These are phyloP conservation scores for Eumerus sabulonum DNA, from an alignment of 2,888 invertebrate genomes.

Conservation along the genomic window DNA sequence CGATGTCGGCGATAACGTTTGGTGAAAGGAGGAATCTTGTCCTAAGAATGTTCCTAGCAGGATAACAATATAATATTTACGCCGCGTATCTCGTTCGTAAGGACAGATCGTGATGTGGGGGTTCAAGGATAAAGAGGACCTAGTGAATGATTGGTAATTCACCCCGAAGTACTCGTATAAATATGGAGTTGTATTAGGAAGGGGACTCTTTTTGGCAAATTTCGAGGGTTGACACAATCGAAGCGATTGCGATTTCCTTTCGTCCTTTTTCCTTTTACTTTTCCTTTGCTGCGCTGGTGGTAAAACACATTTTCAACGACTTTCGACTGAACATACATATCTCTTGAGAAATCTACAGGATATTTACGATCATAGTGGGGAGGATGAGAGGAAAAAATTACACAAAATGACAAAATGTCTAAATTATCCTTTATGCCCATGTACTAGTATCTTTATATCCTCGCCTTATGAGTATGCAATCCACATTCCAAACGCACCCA, in stretches of 20 bases:
- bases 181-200: constrained; percentile 12
- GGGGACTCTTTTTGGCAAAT: constrained; percentile 45
- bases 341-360: constrained; percentile 54
- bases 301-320: constrained; percentile 51
- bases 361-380: background rate
- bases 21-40: constrained; percentile 26
- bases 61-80: constrained; percentile 42
- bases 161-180: constrained; percentile 63
- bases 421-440: constrained; percentile 53
- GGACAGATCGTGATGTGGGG: constrained; percentile 32
- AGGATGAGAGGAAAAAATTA: constrained; percentile 45
- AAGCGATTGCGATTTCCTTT: background rate
- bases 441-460: background rate
- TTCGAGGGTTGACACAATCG: constrained; percentile 48
- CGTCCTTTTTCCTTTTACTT: background rate
- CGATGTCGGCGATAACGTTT: constrained; percentile 55
- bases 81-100: too few species aligned
- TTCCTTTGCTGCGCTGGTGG: background rate
- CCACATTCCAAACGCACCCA: constrained; percentile 9
- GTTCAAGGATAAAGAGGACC: constrained; percentile 24
- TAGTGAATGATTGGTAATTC: constrained; percentile 64
- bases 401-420: constrained; percentile 63
- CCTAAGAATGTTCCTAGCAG: constrained; percentile 25
- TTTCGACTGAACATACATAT: constrained; percentile 49
- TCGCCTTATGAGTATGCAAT: constrained; percentile 3